Base-by-base conservation (phyloP, 2,113 vertebrate species). In the Chamaea fasciata region DNA sequence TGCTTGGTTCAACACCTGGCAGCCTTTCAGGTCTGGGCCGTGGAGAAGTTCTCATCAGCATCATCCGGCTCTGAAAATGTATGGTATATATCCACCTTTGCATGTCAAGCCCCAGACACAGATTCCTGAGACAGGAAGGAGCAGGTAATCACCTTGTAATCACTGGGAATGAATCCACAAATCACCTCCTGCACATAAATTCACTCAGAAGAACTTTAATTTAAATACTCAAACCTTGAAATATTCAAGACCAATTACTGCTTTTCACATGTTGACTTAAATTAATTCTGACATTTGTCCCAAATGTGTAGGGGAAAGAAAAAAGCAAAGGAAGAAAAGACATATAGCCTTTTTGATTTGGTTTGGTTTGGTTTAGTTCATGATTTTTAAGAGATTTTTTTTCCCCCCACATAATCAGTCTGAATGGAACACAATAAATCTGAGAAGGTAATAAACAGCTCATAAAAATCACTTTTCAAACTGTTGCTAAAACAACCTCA, bases 401-500 rank as follows among this genome's bases (percentile, higher is more conserved):
- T 79, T 71, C 21, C 49, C 33, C 65, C 46, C 86, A 83, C 82
- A 65, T 93, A 86, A 86, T 92, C 44, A 13, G 55, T 88, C 93
- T 86, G 75, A 91, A 86, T 75, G 69, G 88, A 92, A 71, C 94
- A 96, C 70, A 93, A 90, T 96, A 97, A 96, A 96, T 94, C 92
- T 88, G 60, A 81, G 93, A 92, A 86, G 64, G 92, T 89, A 96
- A 96, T 97, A 96, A 97, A 96, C 96, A 95, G 94, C 88, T 94
- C 94, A 90, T 95, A 95, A 97, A 96, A 95, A 88, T 94, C 85
- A 59, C 94, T 92, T 95, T 95, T 96, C 67, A 87, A 96, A 96
- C 94, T 65, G 82, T 95, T 95, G 82, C 83, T 94, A 56, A 96
- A 96, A 88, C 78, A 90, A 80, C 84, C 53, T 94, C 84, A 90